Base-by-base conservation (phyloP, 2,888 invertebrate genomes). In the Andricus curvator region DNA sequence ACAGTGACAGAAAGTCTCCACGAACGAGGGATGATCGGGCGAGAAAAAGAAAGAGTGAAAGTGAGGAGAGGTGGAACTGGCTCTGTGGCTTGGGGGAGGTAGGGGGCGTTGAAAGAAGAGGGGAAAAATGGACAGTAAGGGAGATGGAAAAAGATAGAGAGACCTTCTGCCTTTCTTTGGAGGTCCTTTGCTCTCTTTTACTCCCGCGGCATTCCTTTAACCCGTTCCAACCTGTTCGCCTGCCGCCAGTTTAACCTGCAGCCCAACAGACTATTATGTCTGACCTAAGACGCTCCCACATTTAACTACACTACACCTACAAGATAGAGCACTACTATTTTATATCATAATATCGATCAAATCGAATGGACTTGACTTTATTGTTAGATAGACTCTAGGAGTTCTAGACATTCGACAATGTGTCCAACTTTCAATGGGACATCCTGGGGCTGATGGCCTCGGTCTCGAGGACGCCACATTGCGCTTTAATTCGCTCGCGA, bases 251-350 rank as follows among this genome's bases (percentile, higher is more conserved):
- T 90, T 89, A 90, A 90, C 90, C 89, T 88, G 88, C 88, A 88
- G 88, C 86, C 89, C 86, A 88, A 88, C 89, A 88, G 89, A 88
- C 89, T 88, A 88, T 90, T 89, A 90, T 88, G 89, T 87, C 89
- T 87, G 90, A 90, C 89, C 89, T 84, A 86, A 87, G 89, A 88
- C 89, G 89, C 89, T 90, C 88, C 90, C 86, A 89, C 90, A 88
- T 90, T 89, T 88, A 90, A 90, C 89, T 88, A 87, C 85, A 85
- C 83, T 89, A 86, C 85, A 83, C 83, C 83, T 82, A 81, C 74
- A 68, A 51, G 81, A 83, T 82, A 74, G 77, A 77, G 56, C 74
- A 56, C 74, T 74, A 51, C 25, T 20, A 33, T 70, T 51, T 74
- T 74, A 29, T 74, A 74, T 56, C 29, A 29, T 6, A 56, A 51